phyloP scores from a whole-genome alignment of 2,888 invertebrate species.

The Thecophora atra region DNA sequence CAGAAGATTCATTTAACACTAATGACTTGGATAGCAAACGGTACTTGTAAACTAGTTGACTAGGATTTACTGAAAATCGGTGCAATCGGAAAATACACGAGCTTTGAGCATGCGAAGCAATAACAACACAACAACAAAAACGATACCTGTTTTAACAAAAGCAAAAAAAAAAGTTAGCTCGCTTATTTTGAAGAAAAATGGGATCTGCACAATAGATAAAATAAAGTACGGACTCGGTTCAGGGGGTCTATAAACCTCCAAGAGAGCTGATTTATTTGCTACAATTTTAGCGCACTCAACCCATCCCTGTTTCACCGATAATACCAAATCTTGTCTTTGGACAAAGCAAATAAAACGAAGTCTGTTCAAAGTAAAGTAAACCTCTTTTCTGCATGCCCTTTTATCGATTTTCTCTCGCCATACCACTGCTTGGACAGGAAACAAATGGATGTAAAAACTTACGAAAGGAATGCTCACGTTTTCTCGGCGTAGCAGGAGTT shows the following conservation, averaged over 20 bases:
- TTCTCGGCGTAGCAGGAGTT: slow-evolving; percentile 26
- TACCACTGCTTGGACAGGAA: not conserved
- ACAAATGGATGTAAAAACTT: slow-evolving; percentile 1
- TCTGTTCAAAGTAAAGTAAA: too few relatives aligned
- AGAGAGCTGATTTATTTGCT: too few relatives aligned
- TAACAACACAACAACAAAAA: not conserved
- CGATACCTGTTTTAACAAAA: not conserved
- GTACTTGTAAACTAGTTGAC: slow-evolving; percentile 1
- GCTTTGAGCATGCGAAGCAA: not conserved
- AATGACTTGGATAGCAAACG: slow-evolving; percentile 33
- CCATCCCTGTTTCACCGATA: too few relatives aligned
- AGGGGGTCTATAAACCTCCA: not conserved
- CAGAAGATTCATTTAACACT: slow-evolving; percentile 26
- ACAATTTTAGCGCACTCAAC: too few relatives aligned
- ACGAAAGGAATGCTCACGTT: slow-evolving; percentile 43
- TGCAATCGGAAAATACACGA: not conserved
- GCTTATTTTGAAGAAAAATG: not conserved
- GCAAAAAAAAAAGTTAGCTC: not conserved
- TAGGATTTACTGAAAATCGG: not conserved
- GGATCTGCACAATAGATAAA: not conserved
- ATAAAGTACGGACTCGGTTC: too few relatives aligned
- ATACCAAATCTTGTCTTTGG: too few relatives aligned
- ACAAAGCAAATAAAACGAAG: too few relatives aligned
- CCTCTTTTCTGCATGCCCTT: not conserved
- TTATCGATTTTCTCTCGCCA: not conserved